Conservation (phyloP, 2,888 invertebrate species). For the Agrochola lychnidis region DNA sequence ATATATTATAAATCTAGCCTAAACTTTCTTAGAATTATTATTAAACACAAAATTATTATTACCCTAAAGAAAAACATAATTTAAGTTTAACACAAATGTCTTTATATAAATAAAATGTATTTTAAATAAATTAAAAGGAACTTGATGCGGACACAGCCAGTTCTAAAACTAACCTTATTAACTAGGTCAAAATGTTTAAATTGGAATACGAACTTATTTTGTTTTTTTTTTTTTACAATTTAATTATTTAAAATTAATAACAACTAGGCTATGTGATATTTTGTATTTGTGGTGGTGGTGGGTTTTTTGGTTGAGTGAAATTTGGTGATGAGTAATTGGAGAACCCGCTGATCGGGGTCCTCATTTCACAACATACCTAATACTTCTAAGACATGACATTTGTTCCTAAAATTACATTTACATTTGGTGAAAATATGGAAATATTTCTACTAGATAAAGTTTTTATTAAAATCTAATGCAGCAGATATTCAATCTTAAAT, state of each 20-base stretch:
- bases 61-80: slow-evolving; percentile 16
- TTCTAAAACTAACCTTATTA: slow-evolving; percentile 47
- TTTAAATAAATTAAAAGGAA: slow-evolving; percentile 42
- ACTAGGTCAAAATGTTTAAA: slow-evolving; percentile 15
- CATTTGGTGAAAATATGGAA: not conserved
- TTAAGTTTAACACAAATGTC: slow-evolving; percentile 21
- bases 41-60: slow-evolving; percentile 4
- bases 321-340: not conserved
- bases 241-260: not conserved
- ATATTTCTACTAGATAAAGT: no score
- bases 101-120: slow-evolving; percentile 23
- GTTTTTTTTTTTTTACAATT: no score
- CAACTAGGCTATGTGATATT: not conserved
- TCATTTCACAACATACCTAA: not conserved
- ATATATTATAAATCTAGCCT: not conserved
- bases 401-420: not conserved
- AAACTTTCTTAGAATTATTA: not conserved
- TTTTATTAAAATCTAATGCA: not conserved
- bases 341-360: not conserved
- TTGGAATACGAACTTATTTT: not conserved
- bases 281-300: slow-evolving; percentile 2
- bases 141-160: slow-evolving; percentile 54
- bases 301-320: not conserved
- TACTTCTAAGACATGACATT: not conserved
- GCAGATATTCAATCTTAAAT: not conserved